Evolutionary conservation across 2,113 vertebrate genomes (phyloP), one percentile per base, ranked within the genome.

Genomic region (Semnornis frantzii): DNA sequence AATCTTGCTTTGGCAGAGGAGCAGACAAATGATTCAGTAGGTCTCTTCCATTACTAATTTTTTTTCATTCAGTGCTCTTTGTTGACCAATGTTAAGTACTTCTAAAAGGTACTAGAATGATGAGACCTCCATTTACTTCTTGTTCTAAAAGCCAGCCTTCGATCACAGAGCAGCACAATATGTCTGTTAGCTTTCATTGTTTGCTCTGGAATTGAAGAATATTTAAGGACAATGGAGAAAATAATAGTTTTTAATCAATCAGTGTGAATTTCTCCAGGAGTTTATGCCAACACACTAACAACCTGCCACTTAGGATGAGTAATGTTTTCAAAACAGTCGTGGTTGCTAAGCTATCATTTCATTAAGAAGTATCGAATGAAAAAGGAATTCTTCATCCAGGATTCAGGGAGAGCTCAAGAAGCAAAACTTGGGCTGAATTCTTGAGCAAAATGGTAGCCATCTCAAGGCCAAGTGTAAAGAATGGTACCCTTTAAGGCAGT

Each of bases 321-420:
- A 82, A 73, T 66, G 12, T 69, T 83, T 77, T 66, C 95, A 81
- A 95, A 96, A 94, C 44, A 68, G 63, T 86, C 94, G 89, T 17
- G 48, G 44, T 70, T 91, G 82, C 60, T 85, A 95, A 89, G n/a
- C 91, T 95, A 90, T 94, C 82, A 91, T 94, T 96, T 97, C 37
- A 82, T 76, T 96, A 92, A 60, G 85, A 92, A 84, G 27, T 60
- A 57, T 50, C 13, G 18, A 33, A 90, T 92, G 64, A 95, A 93
- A 93, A 94, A 85, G 89, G 13, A 48, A 59, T 59, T 1, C 34
- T 74, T 12, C 77, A 19, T 80, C 19, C 27, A 92, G 62, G 31
- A 31, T 95, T 95, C 13, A 83, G 44, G 39, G 42, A 71, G 48
- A 87, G 5, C 62, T 90, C 85, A 96, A 95, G 9, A 91, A 83